phyloP scores from a whole-genome alignment of 2,797 vertebrate genomes.

The Acipenser oxyrinchus region DNA sequence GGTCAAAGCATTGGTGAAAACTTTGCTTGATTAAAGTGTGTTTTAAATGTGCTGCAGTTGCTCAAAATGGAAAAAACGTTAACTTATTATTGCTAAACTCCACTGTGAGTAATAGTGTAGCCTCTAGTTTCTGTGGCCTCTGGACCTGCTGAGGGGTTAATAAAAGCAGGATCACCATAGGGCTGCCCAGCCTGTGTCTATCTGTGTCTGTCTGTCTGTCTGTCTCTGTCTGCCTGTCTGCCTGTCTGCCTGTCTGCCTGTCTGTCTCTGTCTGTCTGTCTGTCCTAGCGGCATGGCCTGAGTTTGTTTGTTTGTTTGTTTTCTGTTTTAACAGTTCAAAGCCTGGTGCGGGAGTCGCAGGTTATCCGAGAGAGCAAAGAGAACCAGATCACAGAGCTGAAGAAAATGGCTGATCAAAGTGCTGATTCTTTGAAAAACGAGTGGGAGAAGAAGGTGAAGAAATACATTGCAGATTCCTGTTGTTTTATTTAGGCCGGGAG shows the following conservation, averaged over 20 bases:
- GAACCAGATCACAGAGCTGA: conserved; percentile 84
- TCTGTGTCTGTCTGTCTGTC: too few species aligned
- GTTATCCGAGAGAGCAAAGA: conserved; percentile 84
- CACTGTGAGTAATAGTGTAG: too few species aligned
- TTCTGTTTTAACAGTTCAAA: conserved; percentile 71
- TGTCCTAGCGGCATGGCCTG: conserved; percentile 1
- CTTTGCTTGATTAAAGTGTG: too few species aligned
- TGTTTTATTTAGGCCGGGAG: background rate
- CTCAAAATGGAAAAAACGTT: too few species aligned
- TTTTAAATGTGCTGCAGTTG: too few species aligned
- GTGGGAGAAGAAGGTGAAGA: conserved; percentile 87
- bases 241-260: background rate
- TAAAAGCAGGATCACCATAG: too few species aligned
- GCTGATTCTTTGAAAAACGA: conserved; percentile 77
- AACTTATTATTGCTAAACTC: too few species aligned
- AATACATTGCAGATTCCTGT: background rate
- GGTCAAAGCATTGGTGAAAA: too few species aligned
- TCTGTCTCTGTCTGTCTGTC: conserved; percentile 14
- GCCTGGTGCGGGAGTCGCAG: conserved; percentile 80
- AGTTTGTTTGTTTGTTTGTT: conserved; percentile 20
- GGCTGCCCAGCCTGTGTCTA: too few species aligned
- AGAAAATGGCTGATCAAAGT: conserved; percentile 83
- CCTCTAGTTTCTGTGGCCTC: too few species aligned
- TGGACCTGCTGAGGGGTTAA: too few species aligned
- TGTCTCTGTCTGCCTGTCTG: conserved; percentile 18